Evolutionary conservation across 2,797 vertebrate genomes (phyloP).

Genomic region (Eleutherodactylus coqui): DNA sequence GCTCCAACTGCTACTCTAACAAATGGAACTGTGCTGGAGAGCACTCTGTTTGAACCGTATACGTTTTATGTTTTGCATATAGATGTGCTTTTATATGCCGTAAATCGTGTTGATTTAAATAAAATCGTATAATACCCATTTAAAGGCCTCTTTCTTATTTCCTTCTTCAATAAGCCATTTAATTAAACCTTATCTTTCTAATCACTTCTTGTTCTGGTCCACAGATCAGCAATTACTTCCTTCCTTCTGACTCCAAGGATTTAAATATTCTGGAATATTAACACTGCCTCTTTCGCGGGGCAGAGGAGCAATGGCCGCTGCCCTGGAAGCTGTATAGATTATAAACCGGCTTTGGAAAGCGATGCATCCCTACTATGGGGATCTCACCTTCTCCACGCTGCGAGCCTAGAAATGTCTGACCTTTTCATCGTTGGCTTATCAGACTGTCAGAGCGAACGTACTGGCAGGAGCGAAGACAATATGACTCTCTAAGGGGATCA

Average conservation of each 20-base stretch:
- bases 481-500: constrained; percentile 24
- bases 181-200: constrained; percentile 63
- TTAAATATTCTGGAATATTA: constrained; percentile 54
- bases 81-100: not conserved
- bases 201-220: constrained; percentile 61
- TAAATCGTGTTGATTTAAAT: constrained; percentile 34
- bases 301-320: not conserved
- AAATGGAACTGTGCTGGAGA: not conserved
- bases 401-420: constrained; percentile 33
- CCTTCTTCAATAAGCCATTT: constrained; percentile 60
- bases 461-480: constrained; percentile 18
- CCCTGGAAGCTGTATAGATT: not conserved
- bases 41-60: not conserved
- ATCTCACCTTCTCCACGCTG: not conserved
- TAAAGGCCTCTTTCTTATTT: constrained; percentile 48
- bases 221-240: constrained; percentile 62
- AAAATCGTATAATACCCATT: constrained; percentile 25
- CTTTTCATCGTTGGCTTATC: constrained; percentile 47
- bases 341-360: not conserved
- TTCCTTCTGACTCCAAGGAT: constrained; percentile 54
- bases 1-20: not conserved
- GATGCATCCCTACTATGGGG: not conserved
- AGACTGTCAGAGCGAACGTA: constrained; percentile 15
- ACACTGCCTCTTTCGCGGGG: constrained; percentile 18
- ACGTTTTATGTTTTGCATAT: not conserved